Percentiles rank a stretch among this genome's conserved stretches.
These are phyloP conservation scores for Hypsopygia costalis DNA, from an alignment of 2,888 invertebrate species.

Conservation along the genomic window DNA sequence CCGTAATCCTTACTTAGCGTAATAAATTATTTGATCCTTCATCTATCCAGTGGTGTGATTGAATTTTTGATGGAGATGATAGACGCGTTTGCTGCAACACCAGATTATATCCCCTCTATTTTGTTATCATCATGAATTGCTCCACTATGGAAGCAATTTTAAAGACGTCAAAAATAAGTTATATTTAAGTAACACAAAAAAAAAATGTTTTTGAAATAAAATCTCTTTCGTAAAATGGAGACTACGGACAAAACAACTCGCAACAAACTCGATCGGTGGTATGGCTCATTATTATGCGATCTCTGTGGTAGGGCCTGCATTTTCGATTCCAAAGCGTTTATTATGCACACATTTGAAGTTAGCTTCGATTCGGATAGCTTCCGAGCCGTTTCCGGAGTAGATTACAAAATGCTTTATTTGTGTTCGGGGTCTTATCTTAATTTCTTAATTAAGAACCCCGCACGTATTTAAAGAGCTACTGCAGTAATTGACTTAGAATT, in stretches of 20 bases:
- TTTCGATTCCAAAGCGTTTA: constrained; percentile 44
- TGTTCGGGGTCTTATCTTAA: constrained; percentile 62
- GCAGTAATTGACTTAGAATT: constrained; percentile 30
- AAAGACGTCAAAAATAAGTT: too few species aligned
- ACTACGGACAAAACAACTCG: neutral
- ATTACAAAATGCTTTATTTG: constrained; percentile 65
- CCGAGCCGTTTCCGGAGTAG: constrained; percentile 67
- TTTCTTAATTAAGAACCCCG: constrained; percentile 66
- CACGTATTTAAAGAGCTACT: constrained; percentile 37
- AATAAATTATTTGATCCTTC: too few species aligned
- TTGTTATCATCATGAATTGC: too few species aligned
- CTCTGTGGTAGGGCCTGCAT: constrained; percentile 32
- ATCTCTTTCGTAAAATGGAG: neutral
- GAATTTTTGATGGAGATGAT: too few species aligned
- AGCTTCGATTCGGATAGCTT: constrained; percentile 57
- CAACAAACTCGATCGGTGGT: neutral
- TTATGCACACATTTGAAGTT: constrained; percentile 56
- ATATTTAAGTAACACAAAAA: too few species aligned
- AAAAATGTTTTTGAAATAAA: too few species aligned
- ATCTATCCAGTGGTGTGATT: too few species aligned
- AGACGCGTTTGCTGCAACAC: too few species aligned
- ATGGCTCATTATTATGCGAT: neutral
- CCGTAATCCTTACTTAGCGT: too few species aligned
- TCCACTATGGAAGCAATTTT: too few species aligned
- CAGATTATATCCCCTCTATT: too few species aligned